Percentiles rank a stretch among this genome's conserved stretches.
Conservation (phyloP, 1,140 invertebrate genomes). For the Drosophila nigromelanica region DNA sequence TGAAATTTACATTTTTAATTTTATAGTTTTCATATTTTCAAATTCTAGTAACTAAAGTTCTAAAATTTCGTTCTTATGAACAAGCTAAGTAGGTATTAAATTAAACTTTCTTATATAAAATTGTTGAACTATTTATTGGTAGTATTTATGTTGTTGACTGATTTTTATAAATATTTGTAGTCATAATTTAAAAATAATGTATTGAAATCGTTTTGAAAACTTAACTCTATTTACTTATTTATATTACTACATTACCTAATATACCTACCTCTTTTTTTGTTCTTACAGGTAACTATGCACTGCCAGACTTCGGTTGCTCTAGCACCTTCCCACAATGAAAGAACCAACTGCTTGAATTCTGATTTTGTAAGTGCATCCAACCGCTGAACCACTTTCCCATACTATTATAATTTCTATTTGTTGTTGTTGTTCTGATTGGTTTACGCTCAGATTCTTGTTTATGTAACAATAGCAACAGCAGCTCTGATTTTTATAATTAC, state of each 20-base stretch:
- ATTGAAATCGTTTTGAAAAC: too few relatives aligned
- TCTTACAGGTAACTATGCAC: slow-evolving; percentile 67
- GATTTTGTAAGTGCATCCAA: slow-evolving; percentile 40
- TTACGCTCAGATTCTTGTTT: slow-evolving; percentile 21
- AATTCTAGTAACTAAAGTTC: not conserved
- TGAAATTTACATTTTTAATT: too few relatives aligned
- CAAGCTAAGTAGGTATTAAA: too few relatives aligned
- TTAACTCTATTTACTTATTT: too few relatives aligned
- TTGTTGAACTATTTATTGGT: too few relatives aligned
- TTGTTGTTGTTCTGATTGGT: slow-evolving; percentile 35
- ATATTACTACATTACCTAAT: not conserved
- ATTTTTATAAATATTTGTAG: too few relatives aligned
- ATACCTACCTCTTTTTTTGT: not conserved
- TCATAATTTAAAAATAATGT: too few relatives aligned
- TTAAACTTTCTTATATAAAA: too few relatives aligned
- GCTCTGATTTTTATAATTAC: slow-evolving; percentile 4
- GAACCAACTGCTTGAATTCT: slow-evolving; percentile 8
- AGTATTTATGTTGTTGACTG: too few relatives aligned
- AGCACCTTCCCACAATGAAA: slow-evolving; percentile 17
- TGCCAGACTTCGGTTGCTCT: not conserved
- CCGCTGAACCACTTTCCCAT: slow-evolving; percentile 14
- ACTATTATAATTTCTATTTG: slow-evolving; percentile 45
- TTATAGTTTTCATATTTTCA: too few relatives aligned
- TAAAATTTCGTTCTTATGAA: not conserved
- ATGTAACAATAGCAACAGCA: slow-evolving; percentile 19